Percentiles rank a stretch among this genome's conserved stretches.
phyloP scores from a whole-genome alignment of 2,888 invertebrate genomes.

The Heliconius charithonia region DNA sequence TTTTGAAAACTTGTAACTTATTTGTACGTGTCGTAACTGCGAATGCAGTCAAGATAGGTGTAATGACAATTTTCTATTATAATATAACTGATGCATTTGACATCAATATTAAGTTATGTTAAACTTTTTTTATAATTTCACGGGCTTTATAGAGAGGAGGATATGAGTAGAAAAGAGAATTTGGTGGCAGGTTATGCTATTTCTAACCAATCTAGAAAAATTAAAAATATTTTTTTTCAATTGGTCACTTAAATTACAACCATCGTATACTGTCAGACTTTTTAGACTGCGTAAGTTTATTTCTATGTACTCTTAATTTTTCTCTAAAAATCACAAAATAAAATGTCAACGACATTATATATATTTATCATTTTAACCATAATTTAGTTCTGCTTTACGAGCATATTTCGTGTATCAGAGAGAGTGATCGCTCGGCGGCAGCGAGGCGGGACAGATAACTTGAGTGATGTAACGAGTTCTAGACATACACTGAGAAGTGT shows the following conservation, averaged over 20 bases:
- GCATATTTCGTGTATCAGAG: slow-evolving; percentile 25
- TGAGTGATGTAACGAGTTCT: slow-evolving; percentile 8
- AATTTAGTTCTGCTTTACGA: neutral
- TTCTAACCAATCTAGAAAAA: neutral
- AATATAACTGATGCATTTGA: neutral
- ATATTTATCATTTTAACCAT: neutral
- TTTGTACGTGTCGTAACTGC: neutral
- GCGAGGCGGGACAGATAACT: slow-evolving; percentile 6
- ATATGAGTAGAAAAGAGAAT: neutral
- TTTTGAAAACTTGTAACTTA: neutral
- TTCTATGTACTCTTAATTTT: neutral
- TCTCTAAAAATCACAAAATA: neutral
- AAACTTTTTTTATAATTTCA: neutral
- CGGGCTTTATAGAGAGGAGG: no score
- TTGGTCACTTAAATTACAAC: no score
- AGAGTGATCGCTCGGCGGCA: slow-evolving; percentile 15
- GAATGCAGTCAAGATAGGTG: neutral
- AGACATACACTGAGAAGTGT: neutral
- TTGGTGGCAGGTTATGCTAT: neutral
- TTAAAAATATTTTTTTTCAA: no score
- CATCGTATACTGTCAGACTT: neutral
- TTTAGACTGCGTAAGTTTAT: neutral
- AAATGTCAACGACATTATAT: neutral
- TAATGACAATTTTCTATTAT: neutral
- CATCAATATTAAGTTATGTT: neutral